phyloP scores from a whole-genome alignment of 35 echinoderm and acorn worm genomes.

The Diadema setosum region DNA sequence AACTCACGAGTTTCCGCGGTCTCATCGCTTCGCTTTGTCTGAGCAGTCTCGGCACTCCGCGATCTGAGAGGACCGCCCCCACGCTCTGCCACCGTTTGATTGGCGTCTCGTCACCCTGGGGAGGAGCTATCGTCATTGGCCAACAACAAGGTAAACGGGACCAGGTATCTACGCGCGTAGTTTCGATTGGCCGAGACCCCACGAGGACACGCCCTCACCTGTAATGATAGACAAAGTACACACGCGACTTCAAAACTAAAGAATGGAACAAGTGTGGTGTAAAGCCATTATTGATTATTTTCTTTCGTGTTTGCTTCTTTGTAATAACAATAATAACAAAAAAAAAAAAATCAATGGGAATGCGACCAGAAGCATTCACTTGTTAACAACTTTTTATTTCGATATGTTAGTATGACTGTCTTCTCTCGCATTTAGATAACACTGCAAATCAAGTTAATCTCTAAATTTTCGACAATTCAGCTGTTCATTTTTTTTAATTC shows the following conservation, averaged over 20 bases:
- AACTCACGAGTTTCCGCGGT: background rate
- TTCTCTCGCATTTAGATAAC: background rate
- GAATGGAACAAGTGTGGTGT: background rate
- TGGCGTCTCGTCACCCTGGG: background rate
- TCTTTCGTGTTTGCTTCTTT: background rate
- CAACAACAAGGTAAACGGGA: background rate
- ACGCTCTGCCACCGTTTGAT: background rate
- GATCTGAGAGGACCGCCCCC: background rate
- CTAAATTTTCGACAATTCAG: background rate
- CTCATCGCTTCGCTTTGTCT: background rate
- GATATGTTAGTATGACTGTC: background rate
- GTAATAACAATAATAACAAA: background rate
- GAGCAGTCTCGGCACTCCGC: background rate
- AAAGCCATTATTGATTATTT: background rate
- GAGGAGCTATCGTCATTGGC: background rate
- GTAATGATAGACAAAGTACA: background rate
- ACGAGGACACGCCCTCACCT: background rate
- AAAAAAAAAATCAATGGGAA: no score
- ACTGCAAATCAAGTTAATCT: background rate
- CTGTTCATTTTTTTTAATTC: no score
- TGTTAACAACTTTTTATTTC: background rate
- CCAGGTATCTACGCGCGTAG: background rate
- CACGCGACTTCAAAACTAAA: slow-evolving; percentile 14
- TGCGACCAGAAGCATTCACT: no score
- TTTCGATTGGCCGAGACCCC: background rate